Evolutionary conservation across 2,113 vertebrate species (phyloP), one percentile per base, ranked within the genome.

Genomic region (Capra hircus): DNA sequence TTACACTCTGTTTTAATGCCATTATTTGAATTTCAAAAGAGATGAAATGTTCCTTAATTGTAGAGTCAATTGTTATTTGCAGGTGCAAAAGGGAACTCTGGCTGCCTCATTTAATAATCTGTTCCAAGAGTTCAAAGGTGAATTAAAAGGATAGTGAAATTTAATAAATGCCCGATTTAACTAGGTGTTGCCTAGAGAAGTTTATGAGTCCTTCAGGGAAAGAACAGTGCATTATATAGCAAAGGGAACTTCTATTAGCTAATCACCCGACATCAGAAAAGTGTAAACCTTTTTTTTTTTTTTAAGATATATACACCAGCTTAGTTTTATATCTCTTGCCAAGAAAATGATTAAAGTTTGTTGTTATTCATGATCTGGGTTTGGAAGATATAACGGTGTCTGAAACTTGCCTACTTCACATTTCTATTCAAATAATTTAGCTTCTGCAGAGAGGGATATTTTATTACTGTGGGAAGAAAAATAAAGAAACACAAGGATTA

Each of bases 11-110:
- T 91, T 97, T 97, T 96, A 98, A 95, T 91, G 40, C 52, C 91
- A 90, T 92, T 96, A 97, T 98, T 97, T 97, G 94, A 97, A 97
- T 97, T 96, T 97, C 77, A 97, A 95, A 98, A 95, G 91, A 88
- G 85, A 96, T 50, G 64, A 98, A 98, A 96, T 96, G 84, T 85
- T 96, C 92, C 43, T 96, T 97, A 97, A 98, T 98, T 98, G 48
- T 90, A 88, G 43, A 77, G 94, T 95, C 90, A 96, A 97, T 88
- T 97, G 94, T 97, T 95, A 88, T 97, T 95, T 98, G 90, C 98
- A 98, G 97, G 98, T 98, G 97, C 85, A 82, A 97, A 97, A 86
- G 74, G 60, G 81, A 91, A 95, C 6, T 71, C 96, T 97, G 89
- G 64, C 78, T 96, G 82, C 30, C 33, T 95, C 4, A 30, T 59